Evolutionary conservation across 2,888 invertebrate species (phyloP), one percentile per base, ranked within the genome.

Genomic region (Andrena marginata): DNA sequence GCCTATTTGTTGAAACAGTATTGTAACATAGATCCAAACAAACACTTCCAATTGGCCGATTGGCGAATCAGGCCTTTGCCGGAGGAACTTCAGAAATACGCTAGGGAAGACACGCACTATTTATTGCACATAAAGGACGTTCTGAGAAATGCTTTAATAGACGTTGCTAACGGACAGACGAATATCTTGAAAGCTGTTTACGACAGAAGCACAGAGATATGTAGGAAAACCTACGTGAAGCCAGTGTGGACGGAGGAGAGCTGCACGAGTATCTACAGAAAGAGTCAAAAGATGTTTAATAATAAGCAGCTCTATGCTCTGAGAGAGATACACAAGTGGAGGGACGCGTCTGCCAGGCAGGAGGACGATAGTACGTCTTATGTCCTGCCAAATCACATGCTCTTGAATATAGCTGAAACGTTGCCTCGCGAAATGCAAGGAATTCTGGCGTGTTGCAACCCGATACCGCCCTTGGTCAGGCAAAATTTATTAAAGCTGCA

Each of bases 361-460:
- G 97, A 98, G 91, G 99, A 99, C 94, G 99, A 99, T 94, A 99
- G 99, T 92, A 95, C 96, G 59, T 97, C 96, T 95, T 99, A 98
- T 94, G 97, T 99, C 64, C 95, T 99, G 77, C 99, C 99, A 0
- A 99, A 99, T 94, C 99, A 99, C 94, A 99, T 99, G 99, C 93
- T 99, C 94, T 92, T 99, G 72, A 96, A 98, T 92, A 97, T 99
- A 79, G 96, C 98, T 0, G 98, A 99, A 94, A 95, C 96, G 26
- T 93, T 99, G 80, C 99, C 99, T 0, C 96, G 98, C 72, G 99
- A 99, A 95, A 96, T 98, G 95, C 98, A 98, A 92, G 99, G 99
- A 1, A 97, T 99, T 80, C 94, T 98, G 80, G 98, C 99, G 0
- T 98, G 98, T 91, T 99, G 99, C 93, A 97, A 97, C 93, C 99